These are phyloP conservation scores for Pasiphila rectangulata DNA, from an alignment of 2,888 invertebrate genomes.

Conservation along the genomic window DNA sequence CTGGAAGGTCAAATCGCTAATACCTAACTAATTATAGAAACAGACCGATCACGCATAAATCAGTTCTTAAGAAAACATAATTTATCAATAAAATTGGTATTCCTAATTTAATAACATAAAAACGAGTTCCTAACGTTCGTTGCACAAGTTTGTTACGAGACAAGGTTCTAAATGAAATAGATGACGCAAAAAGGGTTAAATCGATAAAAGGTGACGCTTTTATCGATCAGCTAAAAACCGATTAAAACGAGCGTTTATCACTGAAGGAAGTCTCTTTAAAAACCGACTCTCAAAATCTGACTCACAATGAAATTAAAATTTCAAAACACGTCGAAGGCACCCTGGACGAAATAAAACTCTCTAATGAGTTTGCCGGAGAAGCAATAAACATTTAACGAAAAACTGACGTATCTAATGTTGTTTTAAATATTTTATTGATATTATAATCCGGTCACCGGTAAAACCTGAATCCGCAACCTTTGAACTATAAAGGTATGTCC, in stretches of 20 bases:
- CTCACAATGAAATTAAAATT: slow-evolving; percentile 9
- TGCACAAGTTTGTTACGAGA: too few species aligned
- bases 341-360: slow-evolving; percentile 6
- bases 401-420: slow-evolving; percentile 44
- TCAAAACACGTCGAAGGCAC: slow-evolving; percentile 7
- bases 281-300: slow-evolving; percentile 7
- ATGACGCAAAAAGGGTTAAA: slow-evolving; percentile 20
- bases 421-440: slow-evolving; percentile 54
- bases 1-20: slow-evolving; percentile 20
- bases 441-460: slow-evolving; percentile 48
- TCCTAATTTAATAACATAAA: background rate
- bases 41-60: slow-evolving; percentile 24
- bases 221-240: slow-evolving; percentile 22
- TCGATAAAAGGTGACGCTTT: slow-evolving; percentile 15
- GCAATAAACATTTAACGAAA: slow-evolving; percentile 36
- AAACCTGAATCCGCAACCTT: slow-evolving; percentile 64
- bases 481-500: slow-evolving; percentile 60
- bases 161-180: background rate
- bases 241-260: slow-evolving; percentile 13
- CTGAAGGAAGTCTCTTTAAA: slow-evolving; percentile 9
- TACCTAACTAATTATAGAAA: slow-evolving; percentile 27
- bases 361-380: slow-evolving; percentile 30
- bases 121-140: background rate
- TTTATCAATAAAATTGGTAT: slow-evolving; percentile 8
- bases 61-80: slow-evolving; percentile 10